Evolutionary conservation across 2,888 invertebrate genomes (phyloP).

Genomic region (Tenthredo livida): DNA sequence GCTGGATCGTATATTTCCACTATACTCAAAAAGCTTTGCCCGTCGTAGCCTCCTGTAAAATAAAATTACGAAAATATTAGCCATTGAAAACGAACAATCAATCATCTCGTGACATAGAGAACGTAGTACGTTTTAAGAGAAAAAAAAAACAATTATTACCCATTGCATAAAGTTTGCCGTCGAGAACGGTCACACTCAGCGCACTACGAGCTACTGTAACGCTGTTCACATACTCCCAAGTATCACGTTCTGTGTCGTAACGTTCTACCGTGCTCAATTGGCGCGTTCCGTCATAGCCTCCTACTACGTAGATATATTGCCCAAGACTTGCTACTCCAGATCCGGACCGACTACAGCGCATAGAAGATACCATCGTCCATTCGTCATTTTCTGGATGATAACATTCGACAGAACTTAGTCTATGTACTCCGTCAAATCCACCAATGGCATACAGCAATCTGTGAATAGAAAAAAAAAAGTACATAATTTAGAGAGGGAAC

Average conservation of each 20-base stretch:
- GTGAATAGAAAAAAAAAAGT: slow-evolving; percentile 47
- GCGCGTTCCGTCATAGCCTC: slow-evolving; percentile 93
- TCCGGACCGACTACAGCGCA: slow-evolving; percentile 90
- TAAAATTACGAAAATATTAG: slow-evolving; percentile 51
- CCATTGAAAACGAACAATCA: not conserved
- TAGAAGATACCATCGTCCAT: slow-evolving; percentile 90
- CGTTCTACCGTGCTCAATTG: slow-evolving; percentile 92
- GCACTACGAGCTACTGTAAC: slow-evolving; percentile 92
- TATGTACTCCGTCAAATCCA: slow-evolving; percentile 91
- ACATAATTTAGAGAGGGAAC: not conserved
- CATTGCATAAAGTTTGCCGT: slow-evolving; percentile 93
- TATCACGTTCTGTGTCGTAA: slow-evolving; percentile 90
- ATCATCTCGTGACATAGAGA: not conserved
- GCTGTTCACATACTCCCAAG: slow-evolving; percentile 88
- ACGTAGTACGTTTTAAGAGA: not conserved
- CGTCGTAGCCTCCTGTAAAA: slow-evolving; percentile 92
- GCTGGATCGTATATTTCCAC: slow-evolving; percentile 94
- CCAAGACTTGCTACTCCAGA: slow-evolving; percentile 93
- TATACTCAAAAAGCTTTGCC: slow-evolving; percentile 89
- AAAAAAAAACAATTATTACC: slow-evolving; percentile 79
- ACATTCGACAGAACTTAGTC: slow-evolving; percentile 91
- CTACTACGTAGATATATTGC: slow-evolving; percentile 94
- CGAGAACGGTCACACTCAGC: slow-evolving; percentile 91
- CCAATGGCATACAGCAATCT: slow-evolving; percentile 88
- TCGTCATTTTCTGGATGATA: slow-evolving; percentile 96